These are phyloP conservation scores for Abramis brama DNA, from an alignment of 2,113 vertebrate species.

Conservation along the genomic window DNA sequence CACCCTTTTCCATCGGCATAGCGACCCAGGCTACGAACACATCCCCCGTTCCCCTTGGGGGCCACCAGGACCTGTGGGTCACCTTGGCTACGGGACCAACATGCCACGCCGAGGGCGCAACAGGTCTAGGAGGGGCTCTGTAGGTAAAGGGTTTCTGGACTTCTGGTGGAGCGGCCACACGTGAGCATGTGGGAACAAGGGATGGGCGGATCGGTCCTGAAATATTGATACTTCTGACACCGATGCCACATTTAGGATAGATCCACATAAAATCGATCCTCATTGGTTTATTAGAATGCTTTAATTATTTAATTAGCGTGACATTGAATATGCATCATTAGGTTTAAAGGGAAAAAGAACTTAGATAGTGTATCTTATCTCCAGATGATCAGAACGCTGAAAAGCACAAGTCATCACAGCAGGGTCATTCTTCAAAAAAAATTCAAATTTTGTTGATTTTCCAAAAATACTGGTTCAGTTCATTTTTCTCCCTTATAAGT, in stretches of 20 bases:
- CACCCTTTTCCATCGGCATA: slow-evolving; percentile 41
- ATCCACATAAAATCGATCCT: not conserved
- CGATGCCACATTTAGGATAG: not conserved
- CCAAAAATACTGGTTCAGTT: not conserved
- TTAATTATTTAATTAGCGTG: not conserved
- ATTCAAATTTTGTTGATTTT: not conserved
- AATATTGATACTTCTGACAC: not conserved
- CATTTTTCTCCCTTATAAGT: not conserved
- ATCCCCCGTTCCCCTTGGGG: slow-evolving; percentile 16
- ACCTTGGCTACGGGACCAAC: slow-evolving; percentile 43
- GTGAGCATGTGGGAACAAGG: not conserved
- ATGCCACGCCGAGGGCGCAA: slow-evolving; percentile 62
- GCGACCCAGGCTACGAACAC: slow-evolving; percentile 56
- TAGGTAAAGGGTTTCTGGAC: slow-evolving; percentile 69
- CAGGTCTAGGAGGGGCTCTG: slow-evolving; percentile 58
- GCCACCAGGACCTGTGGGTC: slow-evolving; percentile 42
- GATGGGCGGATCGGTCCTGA: not conserved
- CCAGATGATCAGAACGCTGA: not conserved
- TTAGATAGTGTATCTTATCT: not conserved
- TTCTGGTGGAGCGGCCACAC: not conserved
- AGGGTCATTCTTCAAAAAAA: not conserved
- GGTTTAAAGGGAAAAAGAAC: not conserved
- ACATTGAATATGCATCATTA: not conserved
- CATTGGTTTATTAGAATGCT: not conserved
- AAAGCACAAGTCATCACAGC: not conserved